Conservation (phyloP, 2,113 vertebrate genomes). For the Zosterops japonicus region DNA sequence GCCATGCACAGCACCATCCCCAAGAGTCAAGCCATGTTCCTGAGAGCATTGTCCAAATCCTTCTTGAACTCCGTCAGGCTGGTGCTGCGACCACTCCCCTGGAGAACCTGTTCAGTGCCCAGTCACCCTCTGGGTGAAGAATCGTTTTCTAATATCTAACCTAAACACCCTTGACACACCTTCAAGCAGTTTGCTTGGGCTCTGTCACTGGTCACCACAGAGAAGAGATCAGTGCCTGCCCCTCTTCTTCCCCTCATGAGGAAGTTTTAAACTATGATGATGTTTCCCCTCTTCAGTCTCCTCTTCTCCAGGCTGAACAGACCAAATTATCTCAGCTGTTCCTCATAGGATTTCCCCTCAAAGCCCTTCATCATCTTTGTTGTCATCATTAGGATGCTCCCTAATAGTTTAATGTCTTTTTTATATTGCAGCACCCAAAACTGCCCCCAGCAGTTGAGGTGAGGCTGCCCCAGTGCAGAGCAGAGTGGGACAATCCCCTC, state of each 20-base stretch:
- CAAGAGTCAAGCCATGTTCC: neutral
- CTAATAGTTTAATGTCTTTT: neutral
- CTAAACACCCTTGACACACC: neutral
- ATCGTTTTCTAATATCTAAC: neutral
- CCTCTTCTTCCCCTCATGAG: neutral
- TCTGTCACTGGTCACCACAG: neutral
- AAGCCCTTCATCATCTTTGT: neutral
- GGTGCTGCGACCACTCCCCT: neutral
- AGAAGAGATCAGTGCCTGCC: neutral
- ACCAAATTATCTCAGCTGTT: neutral
- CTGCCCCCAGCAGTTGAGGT: accelerated
- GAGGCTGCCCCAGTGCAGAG: neutral
- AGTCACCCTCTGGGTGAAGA: neutral
- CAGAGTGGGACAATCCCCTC: neutral
- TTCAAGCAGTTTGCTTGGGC: accelerated
- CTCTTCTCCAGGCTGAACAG: neutral
- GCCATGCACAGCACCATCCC: too few relatives aligned
- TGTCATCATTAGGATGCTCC: neutral
- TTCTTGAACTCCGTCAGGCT: too few relatives aligned
- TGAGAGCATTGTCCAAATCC: neutral
- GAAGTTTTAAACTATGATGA: neutral
- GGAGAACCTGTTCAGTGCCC: neutral
- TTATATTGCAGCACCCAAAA: neutral
- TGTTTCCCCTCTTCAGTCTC: neutral
- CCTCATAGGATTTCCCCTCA: accelerated